Evolutionary conservation across 2,797 vertebrate genomes (phyloP), one percentile per base, ranked within the genome.

Genomic region (Euphonia xanthogaster): DNA sequence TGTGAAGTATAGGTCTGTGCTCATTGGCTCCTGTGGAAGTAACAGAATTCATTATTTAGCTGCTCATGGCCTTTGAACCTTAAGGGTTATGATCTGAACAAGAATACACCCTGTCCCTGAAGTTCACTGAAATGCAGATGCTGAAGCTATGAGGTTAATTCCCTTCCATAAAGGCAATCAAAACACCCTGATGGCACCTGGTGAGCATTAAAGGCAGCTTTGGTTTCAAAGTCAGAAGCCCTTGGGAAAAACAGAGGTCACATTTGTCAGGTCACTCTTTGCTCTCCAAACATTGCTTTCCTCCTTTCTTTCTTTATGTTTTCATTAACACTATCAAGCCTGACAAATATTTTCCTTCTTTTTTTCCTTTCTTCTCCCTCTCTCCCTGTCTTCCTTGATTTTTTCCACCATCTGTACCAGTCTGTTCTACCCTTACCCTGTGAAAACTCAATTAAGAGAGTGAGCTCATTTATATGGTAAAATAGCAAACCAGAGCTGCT

Each of bases 141-240:
- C 82, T 89, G 81, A 88, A 96, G 95, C 61, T 93, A 44, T 67
- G 94, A 96, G 22, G 25, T 68, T 88, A 88, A 97, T 96, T 97
- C 93, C 88, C 90, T 88, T 88, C 67, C 86, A 95, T 96, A 92
- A 93, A 96, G 81, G 84, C 85, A 97, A 96, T 93, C 90, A 83
- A 84, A 97, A 92, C 89, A 81, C 91, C 57, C 76, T 63, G 54
- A 96, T 93, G 89, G 96, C 94, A 97, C 97, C 97, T 97, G 97
- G 93, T 95, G 96, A 96, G 95, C 96, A 97, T 97, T 97, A 97
- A 97, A 96, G 85, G 28, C 50, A 95, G 95, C 91, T 85, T 96
- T 88, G 55, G 82, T 98, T 98, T 98, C 97, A 97, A 97, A 98
- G 96, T 85, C 72, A 76, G 81, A 94, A 94, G 45, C 80, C 81